Percentiles rank a stretch among this genome's conserved stretches.
These are phyloP conservation scores for Corella eumyota DNA, from an alignment of 23 tunicate species.

Conservation along the genomic window DNA sequence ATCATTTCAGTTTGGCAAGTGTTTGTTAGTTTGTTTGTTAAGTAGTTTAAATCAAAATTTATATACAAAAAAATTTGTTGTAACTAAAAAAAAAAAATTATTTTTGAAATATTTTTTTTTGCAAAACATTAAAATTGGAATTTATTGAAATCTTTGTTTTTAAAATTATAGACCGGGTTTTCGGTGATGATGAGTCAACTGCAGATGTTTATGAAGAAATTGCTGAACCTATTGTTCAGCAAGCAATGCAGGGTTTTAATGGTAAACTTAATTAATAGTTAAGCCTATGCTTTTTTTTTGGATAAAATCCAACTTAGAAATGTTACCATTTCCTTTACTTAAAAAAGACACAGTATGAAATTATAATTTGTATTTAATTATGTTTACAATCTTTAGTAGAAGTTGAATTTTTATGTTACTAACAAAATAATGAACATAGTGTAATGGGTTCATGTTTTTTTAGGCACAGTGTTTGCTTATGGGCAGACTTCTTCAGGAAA, in stretches of 20 bases:
- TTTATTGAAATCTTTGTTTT: not conserved
- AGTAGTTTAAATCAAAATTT: not conserved
- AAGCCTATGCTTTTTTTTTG: too few relatives aligned
- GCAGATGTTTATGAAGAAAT: conserved; percentile 75
- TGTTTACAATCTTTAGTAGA: too few relatives aligned
- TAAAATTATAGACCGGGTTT: conserved; percentile 52
- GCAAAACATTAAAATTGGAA: not conserved
- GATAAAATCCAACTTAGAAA: too few relatives aligned
- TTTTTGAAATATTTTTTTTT: too few relatives aligned
- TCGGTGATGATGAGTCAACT: conserved; percentile 45
- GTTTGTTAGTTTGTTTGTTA: conserved; percentile 22
- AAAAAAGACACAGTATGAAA: too few relatives aligned
- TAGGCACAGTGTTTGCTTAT: conserved; percentile 92
- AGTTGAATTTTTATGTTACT: too few relatives aligned
- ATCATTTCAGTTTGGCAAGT: too few relatives aligned
- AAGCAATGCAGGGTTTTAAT: conserved; percentile 81
- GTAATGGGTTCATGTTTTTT: not conserved
- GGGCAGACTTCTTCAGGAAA: conserved; percentile 94
- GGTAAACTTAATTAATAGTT: conserved; percentile 18
- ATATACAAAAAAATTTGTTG: not conserved
- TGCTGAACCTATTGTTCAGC: conserved; percentile 72
- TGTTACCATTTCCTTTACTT: too few relatives aligned
- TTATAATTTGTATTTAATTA: too few relatives aligned
- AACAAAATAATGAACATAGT: not conserved
- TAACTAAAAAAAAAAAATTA: too few relatives aligned